These are phyloP conservation scores for Conus ventricosus DNA, from an alignment of 1,140 invertebrate species.

Conservation along the genomic window DNA sequence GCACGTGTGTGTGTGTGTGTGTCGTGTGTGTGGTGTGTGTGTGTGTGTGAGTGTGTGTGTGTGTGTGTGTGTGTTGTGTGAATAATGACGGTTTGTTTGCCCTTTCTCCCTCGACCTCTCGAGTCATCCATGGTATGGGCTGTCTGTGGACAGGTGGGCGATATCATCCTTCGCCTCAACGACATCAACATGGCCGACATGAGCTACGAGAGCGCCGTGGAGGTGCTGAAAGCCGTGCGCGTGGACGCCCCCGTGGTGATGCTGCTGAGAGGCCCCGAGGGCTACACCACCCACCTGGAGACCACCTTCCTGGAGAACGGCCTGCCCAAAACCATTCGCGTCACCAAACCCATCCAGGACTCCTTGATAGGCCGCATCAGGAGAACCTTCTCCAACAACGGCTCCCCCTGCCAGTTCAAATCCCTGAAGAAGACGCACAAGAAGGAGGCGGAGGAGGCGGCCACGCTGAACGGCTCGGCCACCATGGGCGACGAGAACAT, in stretches of 20 bases:
- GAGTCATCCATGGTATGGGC: no score
- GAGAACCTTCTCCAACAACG: conserved; percentile 46
- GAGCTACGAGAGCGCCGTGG: conserved; percentile 63
- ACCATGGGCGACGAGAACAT: conserved; percentile 26
- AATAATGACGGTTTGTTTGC: no score
- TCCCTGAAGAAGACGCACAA: conserved; percentile 44
- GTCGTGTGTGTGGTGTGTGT: no score
- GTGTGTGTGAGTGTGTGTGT: no score
- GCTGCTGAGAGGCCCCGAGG: conserved; percentile 63
- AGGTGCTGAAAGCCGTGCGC: conserved; percentile 63
- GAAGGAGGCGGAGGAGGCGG: conserved; percentile 11
- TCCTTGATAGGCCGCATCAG: conserved; percentile 59
- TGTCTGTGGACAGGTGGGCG: conserved; percentile 52
- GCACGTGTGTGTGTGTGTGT: no score
- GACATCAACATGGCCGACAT: conserved; percentile 65
- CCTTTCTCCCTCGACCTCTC: no score
- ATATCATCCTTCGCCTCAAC: conserved; percentile 67
- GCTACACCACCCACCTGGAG: conserved; percentile 65
- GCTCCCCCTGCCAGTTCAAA: conserved; percentile 44
- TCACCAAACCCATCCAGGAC: conserved; percentile 63
- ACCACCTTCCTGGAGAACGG: conserved; percentile 67
- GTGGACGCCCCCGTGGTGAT: conserved; percentile 57
- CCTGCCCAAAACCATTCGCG: conserved; percentile 59
- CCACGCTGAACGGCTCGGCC: background rate
- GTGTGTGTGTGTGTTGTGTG: no score